A percentile compares a stretch with the other conserved stretches of the same genome.
Conservation (phyloP, 2,113 vertebrate species). For the Aphyosemion australe region DNA sequence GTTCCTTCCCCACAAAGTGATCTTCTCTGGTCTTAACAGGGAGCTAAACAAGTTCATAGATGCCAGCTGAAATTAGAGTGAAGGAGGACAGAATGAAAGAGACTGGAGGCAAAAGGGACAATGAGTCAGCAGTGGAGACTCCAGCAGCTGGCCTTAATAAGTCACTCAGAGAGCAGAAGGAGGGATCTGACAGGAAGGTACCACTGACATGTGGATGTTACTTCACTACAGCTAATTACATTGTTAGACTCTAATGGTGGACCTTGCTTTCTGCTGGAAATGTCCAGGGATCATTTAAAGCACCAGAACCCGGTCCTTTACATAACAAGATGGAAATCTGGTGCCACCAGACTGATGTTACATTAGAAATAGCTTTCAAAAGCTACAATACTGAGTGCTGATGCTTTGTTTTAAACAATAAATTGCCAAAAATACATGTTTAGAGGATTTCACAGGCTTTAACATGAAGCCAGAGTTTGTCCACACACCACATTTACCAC, state of each 20-base stretch:
- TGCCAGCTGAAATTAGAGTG: slow-evolving; percentile 49
- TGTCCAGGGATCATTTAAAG: too few species aligned
- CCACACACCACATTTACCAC: slow-evolving; percentile 3
- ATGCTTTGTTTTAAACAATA: too few species aligned
- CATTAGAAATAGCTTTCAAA: too few species aligned
- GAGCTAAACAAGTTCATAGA: slow-evolving; percentile 51
- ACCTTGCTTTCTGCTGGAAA: slow-evolving; percentile 7
- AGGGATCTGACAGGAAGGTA: slow-evolving; percentile 42
- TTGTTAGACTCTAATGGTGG: slow-evolving; percentile 42
- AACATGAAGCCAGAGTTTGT: background rate
- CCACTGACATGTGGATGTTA: slow-evolving; percentile 48
- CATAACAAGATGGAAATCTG: too few species aligned
- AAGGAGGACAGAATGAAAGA: slow-evolving; percentile 48
- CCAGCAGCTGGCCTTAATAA: slow-evolving; percentile 46
- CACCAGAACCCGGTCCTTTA: too few species aligned
- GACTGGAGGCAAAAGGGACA: slow-evolving; percentile 54
- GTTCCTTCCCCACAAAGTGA: background rate
- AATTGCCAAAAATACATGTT: too few species aligned
- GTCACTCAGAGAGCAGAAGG: slow-evolving; percentile 41
- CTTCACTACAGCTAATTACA: slow-evolving; percentile 52
- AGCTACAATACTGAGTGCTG: too few species aligned
- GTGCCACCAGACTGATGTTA: too few species aligned
- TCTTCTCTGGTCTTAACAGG: slow-evolving; percentile 34
- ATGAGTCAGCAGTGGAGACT: slow-evolving; percentile 48
- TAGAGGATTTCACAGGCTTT: too few species aligned